Conservation (phyloP, 2,113 vertebrate species). For the Centropus bengalensis region DNA sequence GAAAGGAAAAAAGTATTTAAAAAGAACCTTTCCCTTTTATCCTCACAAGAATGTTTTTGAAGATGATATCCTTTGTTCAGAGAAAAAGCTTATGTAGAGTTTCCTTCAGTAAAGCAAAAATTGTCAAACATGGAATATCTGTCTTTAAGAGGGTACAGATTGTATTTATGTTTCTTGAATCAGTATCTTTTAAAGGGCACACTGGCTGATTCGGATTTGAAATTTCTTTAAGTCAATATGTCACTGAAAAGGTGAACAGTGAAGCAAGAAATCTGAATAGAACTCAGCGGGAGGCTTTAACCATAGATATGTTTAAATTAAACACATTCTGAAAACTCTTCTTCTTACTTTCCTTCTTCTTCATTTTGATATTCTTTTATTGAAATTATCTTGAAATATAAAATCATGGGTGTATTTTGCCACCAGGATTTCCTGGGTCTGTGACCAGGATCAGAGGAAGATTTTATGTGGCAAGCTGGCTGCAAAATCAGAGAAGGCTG, state of each 20-base stretch:
- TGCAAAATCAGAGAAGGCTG: not conserved
- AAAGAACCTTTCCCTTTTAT: not conserved
- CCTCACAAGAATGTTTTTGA: not conserved
- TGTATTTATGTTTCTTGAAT: not conserved
- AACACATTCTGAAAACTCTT: not conserved
- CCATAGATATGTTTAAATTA: not conserved
- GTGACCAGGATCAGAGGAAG: not conserved
- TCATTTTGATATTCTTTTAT: not conserved
- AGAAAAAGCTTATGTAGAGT: not conserved
- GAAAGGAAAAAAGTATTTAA: not conserved
- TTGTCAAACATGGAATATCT: not conserved
- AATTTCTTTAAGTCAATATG: not conserved
- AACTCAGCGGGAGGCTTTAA: not conserved
- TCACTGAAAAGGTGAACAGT: not conserved
- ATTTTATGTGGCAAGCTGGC: not conserved
- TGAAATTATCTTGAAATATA: not conserved
- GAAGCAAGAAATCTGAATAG: not conserved
- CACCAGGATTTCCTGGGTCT: not conserved
- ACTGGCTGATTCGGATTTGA: not conserved
- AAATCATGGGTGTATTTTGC: accelerated
- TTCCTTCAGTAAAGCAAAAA: not conserved
- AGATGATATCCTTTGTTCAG: not conserved
- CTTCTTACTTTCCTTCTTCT: not conserved
- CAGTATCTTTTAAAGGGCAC: not conserved
- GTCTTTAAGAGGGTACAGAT: not conserved